Evolutionary conservation across 1,140 invertebrate species (phyloP).

Genomic region (Amyelois transitella): DNA sequence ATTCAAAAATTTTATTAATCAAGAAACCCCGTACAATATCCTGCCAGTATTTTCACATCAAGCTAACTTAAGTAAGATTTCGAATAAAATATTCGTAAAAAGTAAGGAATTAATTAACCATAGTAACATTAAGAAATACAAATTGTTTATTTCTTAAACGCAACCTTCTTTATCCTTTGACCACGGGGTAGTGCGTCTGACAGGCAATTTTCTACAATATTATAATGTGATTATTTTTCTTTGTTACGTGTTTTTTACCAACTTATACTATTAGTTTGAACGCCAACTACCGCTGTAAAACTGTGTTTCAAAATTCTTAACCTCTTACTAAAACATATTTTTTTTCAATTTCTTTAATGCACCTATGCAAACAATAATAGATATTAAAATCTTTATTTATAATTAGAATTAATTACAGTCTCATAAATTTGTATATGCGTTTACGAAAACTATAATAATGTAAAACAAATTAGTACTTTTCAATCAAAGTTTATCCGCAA

Average conservation of each 20-base stretch:
- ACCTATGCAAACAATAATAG: too few relatives aligned
- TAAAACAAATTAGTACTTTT: too few relatives aligned
- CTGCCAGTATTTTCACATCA: too few relatives aligned
- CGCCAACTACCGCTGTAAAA: neutral
- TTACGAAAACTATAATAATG: too few relatives aligned
- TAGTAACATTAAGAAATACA: neutral
- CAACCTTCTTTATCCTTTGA: constrained; percentile 46
- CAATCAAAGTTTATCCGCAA: too few relatives aligned
- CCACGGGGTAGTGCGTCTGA: constrained; percentile 50
- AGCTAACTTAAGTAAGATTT: neutral
- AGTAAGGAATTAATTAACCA: neutral
- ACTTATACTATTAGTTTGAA: neutral
- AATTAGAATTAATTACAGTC: too few relatives aligned
- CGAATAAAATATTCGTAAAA: neutral
- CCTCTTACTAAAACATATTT: neutral
- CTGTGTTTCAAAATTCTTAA: neutral
- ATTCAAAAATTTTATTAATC: too few relatives aligned
- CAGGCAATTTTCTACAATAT: constrained; percentile 64
- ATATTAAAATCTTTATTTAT: too few relatives aligned
- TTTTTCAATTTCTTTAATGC: neutral
- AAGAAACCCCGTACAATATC: too few relatives aligned
- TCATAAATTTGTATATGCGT: too few relatives aligned
- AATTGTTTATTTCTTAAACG: constrained; percentile 13
- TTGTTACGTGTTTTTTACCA: constrained; percentile 12
- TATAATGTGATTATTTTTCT: constrained; percentile 39